phyloP scores from a whole-genome alignment of 2,888 invertebrate species.

The Plusia festucae region DNA sequence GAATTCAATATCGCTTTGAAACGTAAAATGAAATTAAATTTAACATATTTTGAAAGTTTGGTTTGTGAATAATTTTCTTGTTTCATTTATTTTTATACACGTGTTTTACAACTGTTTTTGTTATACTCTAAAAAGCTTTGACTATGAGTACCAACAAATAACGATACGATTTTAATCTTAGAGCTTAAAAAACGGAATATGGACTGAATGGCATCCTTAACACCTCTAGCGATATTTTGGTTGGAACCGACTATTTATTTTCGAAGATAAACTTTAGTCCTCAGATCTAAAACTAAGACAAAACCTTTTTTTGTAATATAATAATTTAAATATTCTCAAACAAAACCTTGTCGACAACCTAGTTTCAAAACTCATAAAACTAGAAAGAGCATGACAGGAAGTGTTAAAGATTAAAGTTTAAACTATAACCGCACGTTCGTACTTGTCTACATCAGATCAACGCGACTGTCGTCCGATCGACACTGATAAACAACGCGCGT shows the following conservation, averaged over 20 bases:
- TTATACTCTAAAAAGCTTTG: background rate
- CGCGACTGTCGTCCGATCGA: slow-evolving; percentile 52
- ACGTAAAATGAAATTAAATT: slow-evolving; percentile 31
- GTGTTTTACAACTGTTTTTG: background rate
- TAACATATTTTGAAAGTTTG: slow-evolving; percentile 24
- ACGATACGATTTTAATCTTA: too few relatives aligned
- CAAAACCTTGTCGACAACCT: slow-evolving; percentile 23
- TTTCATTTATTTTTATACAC: background rate
- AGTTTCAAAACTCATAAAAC: slow-evolving; percentile 42
- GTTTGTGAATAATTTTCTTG: background rate
- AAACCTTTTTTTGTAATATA: too few relatives aligned
- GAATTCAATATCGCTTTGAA: slow-evolving; percentile 38
- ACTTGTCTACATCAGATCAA: slow-evolving; percentile 52
- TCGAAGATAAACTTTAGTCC: too few relatives aligned
- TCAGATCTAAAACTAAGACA: too few relatives aligned
- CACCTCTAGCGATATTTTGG: too few relatives aligned
- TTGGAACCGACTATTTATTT: too few relatives aligned
- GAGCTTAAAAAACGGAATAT: too few relatives aligned
- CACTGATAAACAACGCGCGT: slow-evolving; percentile 54
- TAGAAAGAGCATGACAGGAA: slow-evolving; percentile 64
- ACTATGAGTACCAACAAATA: too few relatives aligned
- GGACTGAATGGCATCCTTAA: too few relatives aligned
- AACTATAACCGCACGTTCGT: slow-evolving; percentile 55
- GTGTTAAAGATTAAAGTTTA: slow-evolving; percentile 66
- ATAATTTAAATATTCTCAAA: slow-evolving; percentile 20